Base-by-base conservation (phyloP, 2,113 vertebrate species). In the Suncus etruscus region DNA sequence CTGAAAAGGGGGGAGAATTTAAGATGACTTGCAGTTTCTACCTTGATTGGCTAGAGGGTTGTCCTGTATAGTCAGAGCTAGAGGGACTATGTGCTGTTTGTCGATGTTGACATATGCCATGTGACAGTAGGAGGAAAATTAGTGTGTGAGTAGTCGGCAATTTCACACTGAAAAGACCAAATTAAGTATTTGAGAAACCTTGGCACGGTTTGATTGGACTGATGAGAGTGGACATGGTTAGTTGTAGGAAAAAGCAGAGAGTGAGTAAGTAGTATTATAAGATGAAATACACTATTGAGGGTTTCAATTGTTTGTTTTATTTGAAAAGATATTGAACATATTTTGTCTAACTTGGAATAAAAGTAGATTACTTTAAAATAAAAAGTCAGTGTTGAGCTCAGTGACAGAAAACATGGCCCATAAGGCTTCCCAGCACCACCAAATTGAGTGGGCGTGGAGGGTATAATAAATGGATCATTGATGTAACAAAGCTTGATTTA, bases 361-460 rank as follows among this genome's bases (percentile, higher is more conserved):
- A 31, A 74, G 11, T 29, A 89, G 25, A 15, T 12, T 82, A 22
- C 74, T 87, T 72, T 25, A 87, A 91, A 92, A 83, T 39, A 39
- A 3, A 65, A 84, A 87, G 58, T 16, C 54, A 61, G 58, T 61
- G 58, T 61, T 61, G 18, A 61, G 58, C 58, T 61, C 58, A 61
- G 58, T 61, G 18, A 61, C 58, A 61, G 58, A 61, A 61, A 61
- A 20, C 58, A 61, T 61, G 58, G 16, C 58, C 22, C 15, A 61
- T 16, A 58, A 6, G 58, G 18, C 18, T 58, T 18, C 54, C 18
- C 54, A 58, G 54, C 15, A 14, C 54, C 54, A 58, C 15, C 54
- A 58, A 16, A 16, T 58, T 58, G 58, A 20, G 58, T 16, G 58
- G 18, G 58, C 1, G 58, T 16, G 18, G 58, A 20, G 1, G 58